phyloP scores from a whole-genome alignment of 2,888 invertebrate species.

The Yponomeuta plumbellus region DNA sequence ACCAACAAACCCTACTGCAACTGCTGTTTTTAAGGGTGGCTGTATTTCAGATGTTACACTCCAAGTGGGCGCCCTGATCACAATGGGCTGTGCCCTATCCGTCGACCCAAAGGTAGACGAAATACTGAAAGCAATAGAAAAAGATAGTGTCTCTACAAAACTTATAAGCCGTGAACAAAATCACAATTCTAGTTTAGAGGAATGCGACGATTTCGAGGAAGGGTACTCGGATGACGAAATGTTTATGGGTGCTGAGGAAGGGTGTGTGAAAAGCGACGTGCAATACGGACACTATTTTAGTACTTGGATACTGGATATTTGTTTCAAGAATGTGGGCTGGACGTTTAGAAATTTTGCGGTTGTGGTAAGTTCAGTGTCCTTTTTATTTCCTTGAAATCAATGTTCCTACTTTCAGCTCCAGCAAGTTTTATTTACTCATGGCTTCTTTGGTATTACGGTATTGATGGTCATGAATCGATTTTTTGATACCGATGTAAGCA shows the following conservation, averaged over 20 bases:
- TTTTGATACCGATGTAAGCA: no score
- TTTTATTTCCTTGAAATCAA: not conserved
- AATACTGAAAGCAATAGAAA: constrained; percentile 75
- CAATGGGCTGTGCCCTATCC: constrained; percentile 83
- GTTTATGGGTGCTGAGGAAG: constrained; percentile 29
- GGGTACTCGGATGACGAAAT: constrained; percentile 67
- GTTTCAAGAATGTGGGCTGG: constrained; percentile 76
- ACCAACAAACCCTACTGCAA: no score
- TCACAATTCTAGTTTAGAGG: constrained; percentile 31
- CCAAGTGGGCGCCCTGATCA: constrained; percentile 83
- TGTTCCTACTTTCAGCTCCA: no score
- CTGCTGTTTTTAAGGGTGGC: no score
- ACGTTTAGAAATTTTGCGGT: constrained; percentile 46
- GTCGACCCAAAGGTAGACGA: constrained; percentile 80
- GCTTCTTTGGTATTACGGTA: no score
- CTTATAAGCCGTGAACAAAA: constrained; percentile 6
- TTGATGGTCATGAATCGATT: no score
- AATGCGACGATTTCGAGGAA: constrained; percentile 66
- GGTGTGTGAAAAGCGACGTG: constrained; percentile 32
- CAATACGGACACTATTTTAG: constrained; percentile 51
- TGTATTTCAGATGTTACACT: constrained; percentile 78
- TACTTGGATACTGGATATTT: constrained; percentile 79
- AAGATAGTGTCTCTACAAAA: constrained; percentile 41
- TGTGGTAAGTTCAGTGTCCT: constrained; percentile 38
- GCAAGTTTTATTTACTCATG: no score